A percentile compares a stretch with the other conserved stretches of the same genome.
phyloP scores from a whole-genome alignment of 2,113 vertebrate genomes.

The Hirundichthys speculiger region DNA sequence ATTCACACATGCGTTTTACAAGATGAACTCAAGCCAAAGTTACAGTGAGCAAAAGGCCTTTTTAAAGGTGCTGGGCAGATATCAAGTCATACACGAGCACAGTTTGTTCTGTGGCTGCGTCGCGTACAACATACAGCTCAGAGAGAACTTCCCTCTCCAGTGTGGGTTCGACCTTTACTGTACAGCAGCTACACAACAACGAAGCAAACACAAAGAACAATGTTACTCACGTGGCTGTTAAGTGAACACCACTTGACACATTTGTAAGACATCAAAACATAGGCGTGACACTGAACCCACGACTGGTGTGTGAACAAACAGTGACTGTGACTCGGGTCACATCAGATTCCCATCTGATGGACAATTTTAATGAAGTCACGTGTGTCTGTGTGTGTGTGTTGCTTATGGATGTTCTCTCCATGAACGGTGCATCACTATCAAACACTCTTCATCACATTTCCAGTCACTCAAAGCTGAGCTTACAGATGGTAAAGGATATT shows the following conservation, averaged over 20 bases:
- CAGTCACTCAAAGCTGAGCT: neutral
- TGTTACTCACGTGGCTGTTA: conserved; percentile 12
- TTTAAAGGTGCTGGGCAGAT: conserved; percentile 36
- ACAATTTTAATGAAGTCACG: conserved; percentile 70
- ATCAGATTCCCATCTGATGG: conserved; percentile 82
- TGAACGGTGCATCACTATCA: conserved; percentile 24
- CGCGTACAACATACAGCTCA: conserved; percentile 16
- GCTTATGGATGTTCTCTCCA: neutral
- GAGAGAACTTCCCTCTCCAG: conserved; percentile 33
- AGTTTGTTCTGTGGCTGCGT: conserved; percentile 33
- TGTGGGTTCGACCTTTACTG: conserved; percentile 41
- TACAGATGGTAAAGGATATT: neutral
- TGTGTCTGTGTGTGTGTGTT: no score
- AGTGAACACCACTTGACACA: conserved; percentile 1
- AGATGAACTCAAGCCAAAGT: conserved; percentile 18
- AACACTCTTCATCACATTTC: conserved; percentile 4
- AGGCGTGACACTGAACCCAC: conserved; percentile 32
- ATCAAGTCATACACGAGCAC: conserved; percentile 9
- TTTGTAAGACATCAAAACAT: conserved; percentile 16
- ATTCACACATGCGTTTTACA: conserved; percentile 56
- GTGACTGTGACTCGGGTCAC: conserved; percentile 67
- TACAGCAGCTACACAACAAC: conserved; percentile 25
- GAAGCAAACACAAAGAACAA: conserved; percentile 4
- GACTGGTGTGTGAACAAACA: conserved; percentile 8
- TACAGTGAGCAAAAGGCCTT: conserved; percentile 14